phyloP scores from a whole-genome alignment of 2,888 invertebrate genomes.

The Epiblema foenella region DNA sequence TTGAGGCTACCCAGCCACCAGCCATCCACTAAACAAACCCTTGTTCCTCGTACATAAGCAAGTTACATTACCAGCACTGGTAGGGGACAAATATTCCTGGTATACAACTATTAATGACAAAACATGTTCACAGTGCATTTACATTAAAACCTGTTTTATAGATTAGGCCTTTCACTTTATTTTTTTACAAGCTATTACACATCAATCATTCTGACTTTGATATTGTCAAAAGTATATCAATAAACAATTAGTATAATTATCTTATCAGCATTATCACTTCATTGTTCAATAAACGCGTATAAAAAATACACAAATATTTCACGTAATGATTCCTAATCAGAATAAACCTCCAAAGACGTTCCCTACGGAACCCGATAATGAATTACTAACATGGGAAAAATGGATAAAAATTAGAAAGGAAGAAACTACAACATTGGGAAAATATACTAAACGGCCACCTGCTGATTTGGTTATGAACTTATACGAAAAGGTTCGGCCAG shows the following conservation, averaged over 20 bases:
- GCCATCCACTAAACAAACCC: too few species aligned
- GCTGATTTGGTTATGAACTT: conserved; percentile 73
- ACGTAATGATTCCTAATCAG: conserved; percentile 4
- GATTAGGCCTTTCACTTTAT: not conserved
- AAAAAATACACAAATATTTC: not conserved
- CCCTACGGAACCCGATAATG: conserved; percentile 60
- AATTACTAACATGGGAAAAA: conserved; percentile 72
- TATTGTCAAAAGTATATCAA: conserved; percentile 1
- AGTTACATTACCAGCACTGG: too few species aligned
- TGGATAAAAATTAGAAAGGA: conserved; percentile 73
- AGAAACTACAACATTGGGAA: conserved; percentile 61
- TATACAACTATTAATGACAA: too few species aligned
- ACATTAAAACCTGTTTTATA: not conserved
- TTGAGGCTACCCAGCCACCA: too few species aligned
- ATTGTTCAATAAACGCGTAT: not conserved
- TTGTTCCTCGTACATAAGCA: too few species aligned
- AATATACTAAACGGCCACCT: conserved; percentile 58
- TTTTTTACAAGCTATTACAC: not conserved
- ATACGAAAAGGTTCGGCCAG: conserved; percentile 61
- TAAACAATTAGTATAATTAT: not conserved
- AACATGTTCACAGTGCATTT: not conserved
- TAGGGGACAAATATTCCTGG: too few species aligned
- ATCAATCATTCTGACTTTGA: not conserved
- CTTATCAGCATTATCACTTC: not conserved
- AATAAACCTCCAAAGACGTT: conserved; percentile 48